Conservation (phyloP, 1,140 invertebrate species). For the Yoshiicerus persimilis region DNA sequence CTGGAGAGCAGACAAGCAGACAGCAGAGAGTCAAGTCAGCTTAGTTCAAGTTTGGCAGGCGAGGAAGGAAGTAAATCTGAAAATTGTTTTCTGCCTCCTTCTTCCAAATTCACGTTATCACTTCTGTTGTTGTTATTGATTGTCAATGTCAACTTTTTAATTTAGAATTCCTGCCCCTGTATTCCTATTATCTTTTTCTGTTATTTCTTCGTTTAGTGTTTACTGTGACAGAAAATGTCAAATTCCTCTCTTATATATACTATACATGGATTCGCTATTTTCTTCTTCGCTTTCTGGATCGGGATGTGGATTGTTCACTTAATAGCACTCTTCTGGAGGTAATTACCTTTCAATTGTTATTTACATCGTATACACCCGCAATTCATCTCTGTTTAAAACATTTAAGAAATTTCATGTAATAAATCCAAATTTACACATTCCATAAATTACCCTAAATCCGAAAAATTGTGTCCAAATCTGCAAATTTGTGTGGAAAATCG, state of each 20-base stretch:
- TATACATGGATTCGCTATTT: conserved; percentile 65
- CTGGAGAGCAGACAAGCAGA: not conserved
- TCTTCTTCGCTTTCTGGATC: conserved; percentile 67
- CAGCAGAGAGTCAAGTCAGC: not conserved
- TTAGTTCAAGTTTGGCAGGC: not conserved
- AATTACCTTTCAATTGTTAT: conserved; percentile 45
- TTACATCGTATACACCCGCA: not conserved
- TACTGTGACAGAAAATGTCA: not conserved
- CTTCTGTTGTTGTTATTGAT: not conserved
- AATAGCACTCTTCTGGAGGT: conserved; percentile 64
- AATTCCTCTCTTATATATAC: conserved; percentile 46
- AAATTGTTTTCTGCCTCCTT: not conserved
- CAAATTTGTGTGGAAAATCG: too few relatives aligned
- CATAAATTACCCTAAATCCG: too few relatives aligned
- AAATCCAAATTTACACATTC: too few relatives aligned
- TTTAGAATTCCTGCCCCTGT: not conserved
- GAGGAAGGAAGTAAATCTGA: not conserved
- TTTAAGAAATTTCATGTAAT: too few relatives aligned
- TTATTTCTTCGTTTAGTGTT: not conserved
- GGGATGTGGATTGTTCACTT: conserved; percentile 67
- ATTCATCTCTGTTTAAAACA: too few relatives aligned
- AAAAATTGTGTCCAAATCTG: too few relatives aligned
- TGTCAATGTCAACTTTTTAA: not conserved
- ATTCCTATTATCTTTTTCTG: not conserved
- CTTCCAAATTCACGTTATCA: not conserved